These are phyloP conservation scores for Gymnoscelis rufifasciata DNA, from an alignment of 2,888 invertebrate genomes.

Conservation along the genomic window DNA sequence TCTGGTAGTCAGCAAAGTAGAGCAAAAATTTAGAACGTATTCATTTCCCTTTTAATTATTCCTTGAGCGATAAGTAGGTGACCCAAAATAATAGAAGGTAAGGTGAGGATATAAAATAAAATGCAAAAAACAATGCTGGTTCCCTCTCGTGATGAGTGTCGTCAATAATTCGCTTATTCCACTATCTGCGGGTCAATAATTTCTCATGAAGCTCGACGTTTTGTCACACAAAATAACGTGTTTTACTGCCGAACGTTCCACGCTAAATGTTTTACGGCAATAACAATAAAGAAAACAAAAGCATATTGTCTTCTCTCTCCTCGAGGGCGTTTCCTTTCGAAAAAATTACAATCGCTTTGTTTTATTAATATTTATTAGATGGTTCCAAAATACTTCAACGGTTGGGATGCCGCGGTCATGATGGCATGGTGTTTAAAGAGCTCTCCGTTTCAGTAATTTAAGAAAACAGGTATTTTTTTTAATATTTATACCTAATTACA, in stretches of 20 bases:
- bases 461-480: too few species aligned
- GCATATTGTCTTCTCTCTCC: slow-evolving; percentile 66
- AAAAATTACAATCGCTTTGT: slow-evolving; percentile 62
- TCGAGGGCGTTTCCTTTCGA: slow-evolving; percentile 61
- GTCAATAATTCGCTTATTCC: slow-evolving; percentile 73
- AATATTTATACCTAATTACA: too few species aligned
- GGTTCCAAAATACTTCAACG: slow-evolving; percentile 61
- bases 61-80: slow-evolving; percentile 18
- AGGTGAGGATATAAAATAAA: slow-evolving; percentile 32
- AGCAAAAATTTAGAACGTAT: slow-evolving; percentile 14
- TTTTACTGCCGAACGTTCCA: slow-evolving; percentile 65
- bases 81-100: slow-evolving; percentile 18
- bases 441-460: too few species aligned
- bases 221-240: slow-evolving; percentile 79
- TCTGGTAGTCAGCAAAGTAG: slow-evolving; percentile 12
- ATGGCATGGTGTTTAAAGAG: slow-evolving; percentile 32
- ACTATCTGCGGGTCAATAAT: slow-evolving; percentile 77
- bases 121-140: slow-evolving; percentile 40
- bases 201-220: slow-evolving; percentile 76
- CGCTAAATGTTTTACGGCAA: slow-evolving; percentile 76
- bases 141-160: slow-evolving; percentile 47
- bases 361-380: slow-evolving; percentile 73
- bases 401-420: slow-evolving; percentile 38
- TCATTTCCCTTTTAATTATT: slow-evolving; percentile 18
- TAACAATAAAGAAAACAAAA: slow-evolving; percentile 78